Conservation (phyloP, 2,113 vertebrate genomes). For the Esox niger region DNA sequence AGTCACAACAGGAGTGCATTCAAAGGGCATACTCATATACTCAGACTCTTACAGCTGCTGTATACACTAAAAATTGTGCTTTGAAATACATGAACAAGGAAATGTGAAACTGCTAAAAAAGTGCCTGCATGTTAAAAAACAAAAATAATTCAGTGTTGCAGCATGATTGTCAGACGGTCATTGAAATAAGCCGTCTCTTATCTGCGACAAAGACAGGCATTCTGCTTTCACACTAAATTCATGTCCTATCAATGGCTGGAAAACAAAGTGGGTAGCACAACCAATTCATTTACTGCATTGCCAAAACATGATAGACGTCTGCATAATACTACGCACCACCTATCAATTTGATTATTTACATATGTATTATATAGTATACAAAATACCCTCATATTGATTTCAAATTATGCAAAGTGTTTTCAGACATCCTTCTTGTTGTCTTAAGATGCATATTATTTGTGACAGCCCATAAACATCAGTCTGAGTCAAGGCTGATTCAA, state of each 20-base stretch:
- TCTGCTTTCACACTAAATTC: constrained; percentile 66
- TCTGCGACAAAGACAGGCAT: constrained; percentile 63
- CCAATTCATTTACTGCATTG: constrained; percentile 66
- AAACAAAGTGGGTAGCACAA: constrained; percentile 71
- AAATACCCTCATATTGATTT: constrained; percentile 53
- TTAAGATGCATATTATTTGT: constrained; percentile 17
- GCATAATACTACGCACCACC: constrained; percentile 51
- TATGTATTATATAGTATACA: constrained; percentile 57
- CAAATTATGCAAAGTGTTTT: constrained; percentile 37
- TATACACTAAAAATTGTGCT: neutral
- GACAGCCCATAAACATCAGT: neutral
- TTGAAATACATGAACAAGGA: neutral
- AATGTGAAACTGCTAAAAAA: neutral
- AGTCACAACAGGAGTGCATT: neutral
- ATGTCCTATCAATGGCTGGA: constrained; percentile 58
- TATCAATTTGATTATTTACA: constrained; percentile 62
- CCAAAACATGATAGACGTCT: constrained; percentile 70
- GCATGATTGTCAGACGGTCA: constrained; percentile 57
- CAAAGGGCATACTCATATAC: neutral
- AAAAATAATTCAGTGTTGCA: constrained; percentile 46
- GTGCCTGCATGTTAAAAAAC: constrained; percentile 43
- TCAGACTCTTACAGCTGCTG: neutral
- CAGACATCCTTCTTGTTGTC: constrained; percentile 33
- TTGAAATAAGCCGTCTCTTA: constrained; percentile 60
- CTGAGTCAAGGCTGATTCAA: neutral